Percentiles rank a stretch among this genome's conserved stretches.
Evolutionary conservation across 2,113 vertebrate genomes (phyloP).

Genomic region (Alethe castanea): DNA sequence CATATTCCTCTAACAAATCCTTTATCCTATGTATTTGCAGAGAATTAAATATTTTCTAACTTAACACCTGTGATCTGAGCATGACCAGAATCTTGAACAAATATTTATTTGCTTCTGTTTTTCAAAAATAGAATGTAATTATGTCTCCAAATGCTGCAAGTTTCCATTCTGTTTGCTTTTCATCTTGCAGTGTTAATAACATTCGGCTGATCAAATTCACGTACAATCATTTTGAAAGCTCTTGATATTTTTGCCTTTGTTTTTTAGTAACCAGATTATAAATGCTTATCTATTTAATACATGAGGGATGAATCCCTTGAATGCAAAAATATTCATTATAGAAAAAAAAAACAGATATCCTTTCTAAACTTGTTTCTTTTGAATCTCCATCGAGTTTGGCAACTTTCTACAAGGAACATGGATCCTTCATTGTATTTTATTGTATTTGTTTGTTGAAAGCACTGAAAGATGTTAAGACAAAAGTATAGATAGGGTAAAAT

Average conservation of each 20-base stretch:
- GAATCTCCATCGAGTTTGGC: background rate
- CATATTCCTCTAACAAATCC: background rate
- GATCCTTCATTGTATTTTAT: background rate
- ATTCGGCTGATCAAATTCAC: background rate
- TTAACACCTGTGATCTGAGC: background rate
- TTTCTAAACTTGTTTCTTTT: background rate
- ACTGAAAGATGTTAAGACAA: background rate
- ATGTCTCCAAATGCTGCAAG: background rate
- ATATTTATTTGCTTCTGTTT: constrained; percentile 10
- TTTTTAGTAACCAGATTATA: constrained; percentile 21
- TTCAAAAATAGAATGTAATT: background rate
- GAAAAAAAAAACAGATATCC: background rate
- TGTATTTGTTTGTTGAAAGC: background rate
- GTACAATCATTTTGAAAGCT: constrained; percentile 13
- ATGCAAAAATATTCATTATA: background rate
- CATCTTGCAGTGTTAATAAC: constrained; percentile 10
- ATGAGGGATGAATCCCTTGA: background rate
- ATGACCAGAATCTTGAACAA: constrained; percentile 35
- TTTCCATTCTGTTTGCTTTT: constrained; percentile 22
- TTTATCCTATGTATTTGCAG: constrained; percentile 26
- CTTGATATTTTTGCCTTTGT: background rate
- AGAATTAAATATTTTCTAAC: constrained; percentile 2
- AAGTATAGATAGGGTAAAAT: background rate
- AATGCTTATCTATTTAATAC: constrained; percentile 37
- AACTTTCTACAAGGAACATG: background rate